These are phyloP conservation scores for Ginglymostoma cirratum DNA, from an alignment of 2,113 vertebrate genomes.

Conservation along the genomic window DNA sequence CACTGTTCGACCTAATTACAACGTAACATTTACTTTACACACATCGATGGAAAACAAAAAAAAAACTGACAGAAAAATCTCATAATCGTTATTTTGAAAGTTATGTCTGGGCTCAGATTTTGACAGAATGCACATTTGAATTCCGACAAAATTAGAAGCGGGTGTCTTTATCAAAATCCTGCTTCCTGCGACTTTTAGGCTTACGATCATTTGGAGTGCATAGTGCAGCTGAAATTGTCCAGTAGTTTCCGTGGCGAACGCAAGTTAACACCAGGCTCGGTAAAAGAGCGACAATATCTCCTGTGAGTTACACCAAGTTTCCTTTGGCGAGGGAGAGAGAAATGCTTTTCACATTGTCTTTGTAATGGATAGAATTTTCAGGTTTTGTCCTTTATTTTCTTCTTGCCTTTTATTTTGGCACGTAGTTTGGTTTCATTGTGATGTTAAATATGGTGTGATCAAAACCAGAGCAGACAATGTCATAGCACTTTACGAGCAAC, in stretches of 20 bases:
- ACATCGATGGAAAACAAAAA: not conserved
- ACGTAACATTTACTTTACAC: not conserved
- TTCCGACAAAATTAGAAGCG: not conserved
- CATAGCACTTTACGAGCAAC: constrained; percentile 34
- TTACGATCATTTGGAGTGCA: not conserved
- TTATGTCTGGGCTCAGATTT: not conserved
- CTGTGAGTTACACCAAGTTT: not conserved
- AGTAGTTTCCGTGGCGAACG: not conserved
- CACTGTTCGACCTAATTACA: not conserved
- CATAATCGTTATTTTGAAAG: not conserved
- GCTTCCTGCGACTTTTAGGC: not conserved
- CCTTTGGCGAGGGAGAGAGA: not conserved
- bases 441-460: constrained; percentile 28
- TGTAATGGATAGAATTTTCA: not conserved
- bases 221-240: not conserved
- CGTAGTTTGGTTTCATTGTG: constrained; percentile 6
- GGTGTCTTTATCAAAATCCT: not conserved
- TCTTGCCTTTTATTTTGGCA: not conserved
- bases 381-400: not conserved
- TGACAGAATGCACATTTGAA: not conserved
- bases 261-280: not conserved
- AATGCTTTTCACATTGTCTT: constrained; percentile 12
- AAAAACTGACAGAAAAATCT: not conserved
- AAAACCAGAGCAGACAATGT: constrained; percentile 20
- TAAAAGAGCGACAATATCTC: not conserved